Evolutionary conservation across 2,888 invertebrate species (phyloP), one percentile per base, ranked within the genome.

Genomic region (Synanthedon formicaeformis): DNA sequence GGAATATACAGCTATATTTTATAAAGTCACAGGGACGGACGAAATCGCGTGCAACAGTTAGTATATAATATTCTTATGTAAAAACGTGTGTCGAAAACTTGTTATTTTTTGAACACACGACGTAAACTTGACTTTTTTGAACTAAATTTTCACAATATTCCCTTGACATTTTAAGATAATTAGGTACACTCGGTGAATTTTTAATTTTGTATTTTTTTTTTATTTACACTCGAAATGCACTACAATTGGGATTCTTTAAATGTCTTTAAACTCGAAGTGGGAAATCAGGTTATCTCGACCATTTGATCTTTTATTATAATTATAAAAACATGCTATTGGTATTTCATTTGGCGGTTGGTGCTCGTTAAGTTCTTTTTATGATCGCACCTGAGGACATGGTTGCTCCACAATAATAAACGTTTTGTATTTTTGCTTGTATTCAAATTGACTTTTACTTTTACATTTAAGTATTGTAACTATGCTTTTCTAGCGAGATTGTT

Each of bases 201-300:
- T 45, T 13, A 12, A 14, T 13, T n/a, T 14, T 13, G 45, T 14
- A 45, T 45, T 45, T 45, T 45, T n/a, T 13, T 45, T 45, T 13
- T 8, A 34, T 34, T 34, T 34, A 34, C 34, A 13, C 45, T 13
- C 45, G 14, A 45, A 45, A 45, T 34, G 10, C 34, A 34, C 8
- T 34, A 34, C 0, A 8, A 34, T 34, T 34, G 34, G 10, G 34
- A 34, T 34, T 34, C 34, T 34, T 34, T 34, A 34, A 34, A 34
- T 34, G 34, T 34, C 14, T 13, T 45, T 45, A 40, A 27, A 54
- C 56, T 51, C 54, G 54, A 62, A 59, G 55, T 62, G 56, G 59
- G 62, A 56, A 63, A 66, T 62, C 60, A 57, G 59, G 62, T 56
- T 64, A 65, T 62, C 60, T 56, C 41, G 48, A 41, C 49, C 48